A percentile compares a stretch with the other conserved stretches of the same genome.
These are phyloP conservation scores for Latrodectus geometricus DNA, from an alignment of 1,140 invertebrate species.

Conservation along the genomic window DNA sequence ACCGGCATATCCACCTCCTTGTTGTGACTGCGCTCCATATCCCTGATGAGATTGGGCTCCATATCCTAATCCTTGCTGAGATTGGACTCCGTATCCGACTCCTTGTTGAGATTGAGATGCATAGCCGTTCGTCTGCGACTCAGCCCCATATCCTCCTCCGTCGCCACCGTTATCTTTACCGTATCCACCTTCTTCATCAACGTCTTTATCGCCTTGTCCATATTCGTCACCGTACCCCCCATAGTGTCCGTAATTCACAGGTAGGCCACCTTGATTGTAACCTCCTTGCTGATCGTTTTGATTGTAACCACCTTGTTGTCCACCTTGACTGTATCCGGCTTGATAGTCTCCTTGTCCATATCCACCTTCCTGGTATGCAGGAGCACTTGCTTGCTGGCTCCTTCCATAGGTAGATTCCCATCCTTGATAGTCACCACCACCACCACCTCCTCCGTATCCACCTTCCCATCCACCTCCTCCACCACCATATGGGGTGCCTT, in stretches of 20 bases:
- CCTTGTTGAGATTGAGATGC: too few species aligned
- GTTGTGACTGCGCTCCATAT: too few species aligned
- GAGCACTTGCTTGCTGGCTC: background rate
- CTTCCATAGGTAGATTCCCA: conserved; percentile 43
- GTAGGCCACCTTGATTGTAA: background rate
- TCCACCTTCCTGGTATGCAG: conserved; percentile 60
- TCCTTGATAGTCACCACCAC: conserved; percentile 37
- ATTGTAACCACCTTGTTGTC: conserved; percentile 16
- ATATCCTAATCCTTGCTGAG: conserved; percentile 12
- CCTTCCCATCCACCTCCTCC: conserved; percentile 22
- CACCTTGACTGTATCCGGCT: conserved; percentile 29
- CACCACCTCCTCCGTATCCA: conserved; percentile 34
- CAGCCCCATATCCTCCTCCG: conserved; percentile 22
- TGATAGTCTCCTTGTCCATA: conserved; percentile 34
- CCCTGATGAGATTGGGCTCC: conserved; percentile 22
- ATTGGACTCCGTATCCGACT: background rate
- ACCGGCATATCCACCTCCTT: background rate
- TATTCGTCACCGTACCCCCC: background rate
- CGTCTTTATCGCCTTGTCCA: conserved; percentile 9
- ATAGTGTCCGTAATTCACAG: background rate
- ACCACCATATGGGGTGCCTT: conserved; percentile 22
- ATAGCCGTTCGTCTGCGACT: background rate
- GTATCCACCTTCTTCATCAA: background rate
- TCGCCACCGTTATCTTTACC: background rate
- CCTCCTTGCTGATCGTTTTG: background rate